Conservation (phyloP, 2,888 invertebrate genomes). For the Netelia melanura region DNA sequence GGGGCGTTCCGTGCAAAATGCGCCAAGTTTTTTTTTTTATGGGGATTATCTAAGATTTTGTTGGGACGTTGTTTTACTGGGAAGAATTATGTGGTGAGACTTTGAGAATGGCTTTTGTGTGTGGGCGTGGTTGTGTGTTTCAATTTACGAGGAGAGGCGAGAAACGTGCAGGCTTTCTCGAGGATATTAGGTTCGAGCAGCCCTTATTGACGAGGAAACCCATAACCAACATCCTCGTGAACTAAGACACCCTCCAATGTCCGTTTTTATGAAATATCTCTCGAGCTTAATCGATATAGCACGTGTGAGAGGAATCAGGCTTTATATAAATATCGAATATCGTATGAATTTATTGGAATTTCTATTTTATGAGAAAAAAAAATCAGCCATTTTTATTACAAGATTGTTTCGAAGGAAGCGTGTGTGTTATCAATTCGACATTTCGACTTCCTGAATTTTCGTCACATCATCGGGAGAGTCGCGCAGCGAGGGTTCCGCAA, state of each 20-base stretch:
- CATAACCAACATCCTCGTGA: slow-evolving; percentile 30
- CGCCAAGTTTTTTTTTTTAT: too few relatives aligned
- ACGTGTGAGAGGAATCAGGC: slow-evolving; percentile 18
- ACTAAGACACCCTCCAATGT: slow-evolving; percentile 9
- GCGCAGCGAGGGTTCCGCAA: not conserved
- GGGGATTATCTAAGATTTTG: too few relatives aligned
- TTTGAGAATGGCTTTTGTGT: not conserved
- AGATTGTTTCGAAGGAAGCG: too few relatives aligned
- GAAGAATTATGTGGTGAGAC: not conserved
- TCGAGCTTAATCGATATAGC: slow-evolving; percentile 13
- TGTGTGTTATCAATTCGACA: not conserved
- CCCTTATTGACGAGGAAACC: slow-evolving; percentile 14
- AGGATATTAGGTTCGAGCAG: slow-evolving; percentile 25
- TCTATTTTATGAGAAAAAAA: too few relatives aligned
- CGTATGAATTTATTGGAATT: not conserved
- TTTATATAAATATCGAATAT: slow-evolving; percentile 3
- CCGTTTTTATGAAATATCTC: slow-evolving; percentile 45
- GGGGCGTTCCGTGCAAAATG: too few relatives aligned
- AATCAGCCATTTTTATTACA: too few relatives aligned
- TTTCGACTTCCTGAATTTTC: slow-evolving; percentile 15
- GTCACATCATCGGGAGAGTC: not conserved
- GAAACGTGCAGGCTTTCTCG: not conserved
- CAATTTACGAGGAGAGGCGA: not conserved
- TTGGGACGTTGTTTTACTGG: too few relatives aligned
- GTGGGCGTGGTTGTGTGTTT: not conserved